Evolutionary conservation across 2,888 invertebrate genomes (phyloP), one percentile per base, ranked within the genome.

Genomic region (Selenia dentaria): DNA sequence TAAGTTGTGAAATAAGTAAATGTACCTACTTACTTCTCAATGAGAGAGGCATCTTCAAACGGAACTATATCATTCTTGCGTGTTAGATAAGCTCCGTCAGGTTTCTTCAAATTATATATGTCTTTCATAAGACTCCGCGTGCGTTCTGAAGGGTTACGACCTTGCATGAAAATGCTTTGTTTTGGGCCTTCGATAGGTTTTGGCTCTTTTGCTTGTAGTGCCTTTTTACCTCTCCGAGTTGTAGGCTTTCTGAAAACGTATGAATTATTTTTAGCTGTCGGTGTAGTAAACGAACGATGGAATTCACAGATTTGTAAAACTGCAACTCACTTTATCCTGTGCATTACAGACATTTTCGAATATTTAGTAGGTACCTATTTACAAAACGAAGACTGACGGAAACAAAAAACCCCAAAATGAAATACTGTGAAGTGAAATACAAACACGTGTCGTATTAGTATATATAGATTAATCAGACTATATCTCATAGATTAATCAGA

Each of bases 111-210:
- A 66, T 94, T 92, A 68, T 95, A 95, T 82, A 99, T 80, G 84
- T 99, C 98, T 83, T 96, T 97, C 71, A 98, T 89, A 24, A 95
- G 92, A 50, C 93, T 92, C 42, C 94, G 91, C 0, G 94, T 92
- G 27, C 92, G 90, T 31, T 95, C 94, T 47, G 95, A 93, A 64
- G 95, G 93, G 71, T 96, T 96, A 1, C 95, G 93, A 11, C 98
- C 99, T 78, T 95, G 95, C 16, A 98, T 91, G 70, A 98, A 96
- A 53, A 99, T 78, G 31, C 96, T 93, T 67, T 93, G 94, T 72
- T 99, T 98, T 0, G 95, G 92, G 62, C 96, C 95, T 91, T 99
- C 99, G 48, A 96, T 92, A 0, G 98, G 82, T 79, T 98, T 97
- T 0, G 99, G 96, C 68, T 96, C 98, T 58, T 94, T 93, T 6